Base-by-base conservation (phyloP, 2,888 invertebrate genomes). In the Lingula anatina region DNA sequence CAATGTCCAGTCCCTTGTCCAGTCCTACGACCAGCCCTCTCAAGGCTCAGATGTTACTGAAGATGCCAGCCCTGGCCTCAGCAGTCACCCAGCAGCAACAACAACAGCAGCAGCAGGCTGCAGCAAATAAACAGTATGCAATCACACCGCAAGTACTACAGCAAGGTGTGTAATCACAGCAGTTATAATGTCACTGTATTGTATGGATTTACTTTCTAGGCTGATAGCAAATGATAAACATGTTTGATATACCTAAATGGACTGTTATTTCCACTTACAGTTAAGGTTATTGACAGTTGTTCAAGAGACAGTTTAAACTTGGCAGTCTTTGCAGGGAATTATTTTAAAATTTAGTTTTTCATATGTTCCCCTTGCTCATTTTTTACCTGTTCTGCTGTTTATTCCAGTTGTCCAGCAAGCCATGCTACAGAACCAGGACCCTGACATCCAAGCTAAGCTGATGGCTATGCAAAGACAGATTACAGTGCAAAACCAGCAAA, bases 61-160 rank as follows among this genome's bases (percentile, higher is more conserved):
- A 31, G 31, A 31, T 15, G 15, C 31, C 31, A 31, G 31, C 15
- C 9, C 9, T 15, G 31, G 31, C 31, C 31, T 31, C 31, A 12
- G 31, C 31, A 12, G 31, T n/a, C n/a, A n/a, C n/a, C n/a, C 9
- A 31, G 31, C 31, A 31, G 15, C 31, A 31, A 15, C 15, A 31
- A 31, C 31, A 31, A 15, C 31, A 31, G 15, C 31, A 31, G 9
- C 31, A 12, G 15, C 31, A 31, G 31, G 35, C 46, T n/a, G 23
- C 50, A 7, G 50, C 58, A 44, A 55, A 57, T 18, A 62, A 61
- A 35, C 84, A 89, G 79, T 92, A 92, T 79, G 86, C 90, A 61
- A 83, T 93, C 54, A 92, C 92, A 15, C 89, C 90, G 47, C 90
- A 91, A 78, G 92, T 92, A 71, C 90, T 93, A 63, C 91, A 92